Evolutionary conservation across 2,888 invertebrate species (phyloP).

Genomic region (Catocala nupta): DNA sequence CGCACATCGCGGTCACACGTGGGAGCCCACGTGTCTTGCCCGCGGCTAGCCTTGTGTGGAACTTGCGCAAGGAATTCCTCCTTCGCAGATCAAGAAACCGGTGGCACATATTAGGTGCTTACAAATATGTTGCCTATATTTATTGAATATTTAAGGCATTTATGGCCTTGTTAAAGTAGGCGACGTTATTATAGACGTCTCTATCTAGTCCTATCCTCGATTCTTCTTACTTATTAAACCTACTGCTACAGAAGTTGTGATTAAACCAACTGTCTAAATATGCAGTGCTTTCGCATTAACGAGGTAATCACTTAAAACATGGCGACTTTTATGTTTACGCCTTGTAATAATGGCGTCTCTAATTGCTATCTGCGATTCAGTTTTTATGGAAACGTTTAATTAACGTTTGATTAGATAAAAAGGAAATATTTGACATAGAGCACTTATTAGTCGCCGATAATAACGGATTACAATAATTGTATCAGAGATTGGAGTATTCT

Average conservation of each 20-base stretch:
- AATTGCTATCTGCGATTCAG: not conserved
- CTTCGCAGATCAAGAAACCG: not conserved
- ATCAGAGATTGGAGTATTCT: not conserved
- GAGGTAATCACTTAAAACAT: no score
- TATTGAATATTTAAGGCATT: not conserved
- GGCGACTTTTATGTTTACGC: no score
- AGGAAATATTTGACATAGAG: constrained; percentile 4
- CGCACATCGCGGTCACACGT: not conserved
- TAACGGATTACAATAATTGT: not conserved
- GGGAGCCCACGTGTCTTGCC: not conserved
- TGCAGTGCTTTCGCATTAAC: no score
- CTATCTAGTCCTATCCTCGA: no score
- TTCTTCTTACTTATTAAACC: no score
- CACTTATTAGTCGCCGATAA: constrained; percentile 8
- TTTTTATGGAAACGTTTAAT: not conserved
- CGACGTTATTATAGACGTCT: no score
- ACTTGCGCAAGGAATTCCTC: not conserved
- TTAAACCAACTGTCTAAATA: no score
- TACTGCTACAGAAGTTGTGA: no score
- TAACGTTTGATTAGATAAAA: constrained; percentile 2
- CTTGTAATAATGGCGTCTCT: not conserved
- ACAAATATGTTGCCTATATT: no score
- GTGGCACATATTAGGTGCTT: no score
- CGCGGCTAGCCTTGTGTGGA: not conserved
- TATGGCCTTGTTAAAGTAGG: no score